Evolutionary conservation across 1,140 invertebrate species (phyloP).

Genomic region (Drepana arcuata): DNA sequence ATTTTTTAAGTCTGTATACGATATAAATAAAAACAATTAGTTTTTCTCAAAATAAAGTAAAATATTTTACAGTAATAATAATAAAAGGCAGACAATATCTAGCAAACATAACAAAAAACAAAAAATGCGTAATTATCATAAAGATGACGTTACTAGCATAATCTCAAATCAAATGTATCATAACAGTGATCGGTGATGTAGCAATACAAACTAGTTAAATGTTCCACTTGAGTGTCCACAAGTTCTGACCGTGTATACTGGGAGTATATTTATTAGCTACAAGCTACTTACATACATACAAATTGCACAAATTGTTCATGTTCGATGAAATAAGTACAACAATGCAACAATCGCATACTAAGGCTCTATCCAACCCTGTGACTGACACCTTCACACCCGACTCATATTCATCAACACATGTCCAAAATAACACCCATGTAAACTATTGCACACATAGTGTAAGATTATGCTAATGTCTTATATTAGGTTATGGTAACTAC

Average conservation of each 20-base stretch:
- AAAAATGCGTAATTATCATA: constrained; percentile 30
- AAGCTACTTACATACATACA: too few species aligned
- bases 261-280: too few species aligned
- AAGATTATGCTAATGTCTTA: constrained; percentile 57
- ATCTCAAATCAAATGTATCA: constrained; percentile 37
- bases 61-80: constrained; percentile 49
- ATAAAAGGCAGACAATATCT: constrained; percentile 45
- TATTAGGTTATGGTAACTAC: constrained; percentile 59
- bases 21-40: constrained; percentile 54
- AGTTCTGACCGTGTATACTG: too few species aligned
- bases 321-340: constrained; percentile 21
- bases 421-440: constrained; percentile 28
- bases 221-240: too few species aligned
- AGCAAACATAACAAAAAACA: constrained; percentile 68
- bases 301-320: too few species aligned
- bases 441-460: constrained; percentile 61
- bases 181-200: constrained; percentile 18
- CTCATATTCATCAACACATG: constrained; percentile 22
- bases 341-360: constrained; percentile 23
- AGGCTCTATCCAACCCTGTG: constrained; percentile 37
- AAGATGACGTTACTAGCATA: constrained; percentile 43
- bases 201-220: constrained; percentile 9
- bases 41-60: constrained; percentile 42
- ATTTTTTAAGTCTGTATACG: constrained; percentile 45
- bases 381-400: constrained; percentile 19